These are phyloP conservation scores for Thereva nobilitata DNA, from an alignment of 2,888 invertebrate species.

Conservation along the genomic window DNA sequence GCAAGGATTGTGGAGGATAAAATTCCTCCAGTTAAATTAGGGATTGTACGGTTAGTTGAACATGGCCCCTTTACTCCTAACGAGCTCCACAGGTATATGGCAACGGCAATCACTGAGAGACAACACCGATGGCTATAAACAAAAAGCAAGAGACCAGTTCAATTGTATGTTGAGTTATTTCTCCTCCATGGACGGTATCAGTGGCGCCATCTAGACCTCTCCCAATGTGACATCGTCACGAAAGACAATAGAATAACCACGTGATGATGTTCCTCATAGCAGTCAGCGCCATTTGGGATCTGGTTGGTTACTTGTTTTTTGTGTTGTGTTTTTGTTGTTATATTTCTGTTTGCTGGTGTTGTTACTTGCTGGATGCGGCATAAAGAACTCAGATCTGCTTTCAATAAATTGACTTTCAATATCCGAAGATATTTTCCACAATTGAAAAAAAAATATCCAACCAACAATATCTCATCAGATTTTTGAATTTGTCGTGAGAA, in stretches of 20 bases:
- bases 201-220: slow-evolving; percentile 47
- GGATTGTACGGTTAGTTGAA: slow-evolving; percentile 27
- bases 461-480: no score
- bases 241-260: slow-evolving; percentile 45
- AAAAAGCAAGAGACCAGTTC: slow-evolving; percentile 37
- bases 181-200: slow-evolving; percentile 41
- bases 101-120: neutral
- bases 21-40: slow-evolving; percentile 19
- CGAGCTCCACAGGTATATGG: slow-evolving; percentile 18
- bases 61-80: slow-evolving; percentile 26
- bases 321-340: neutral
- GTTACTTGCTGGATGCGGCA: no score
- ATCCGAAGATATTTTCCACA: no score
- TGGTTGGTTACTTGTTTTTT: neutral
- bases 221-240: slow-evolving; percentile 48
- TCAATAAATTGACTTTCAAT: no score
- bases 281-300: slow-evolving; percentile 13
- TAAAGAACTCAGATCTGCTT: no score
- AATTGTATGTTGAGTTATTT: slow-evolving; percentile 39
- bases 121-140: slow-evolving; percentile 11
- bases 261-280: slow-evolving; percentile 42
- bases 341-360: no score
- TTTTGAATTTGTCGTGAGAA: no score
- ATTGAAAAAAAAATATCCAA: no score
- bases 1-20: slow-evolving; percentile 16